These are phyloP conservation scores for Phytoseiulus persimilis DNA, from an alignment of 2,888 invertebrate genomes.

Conservation along the genomic window DNA sequence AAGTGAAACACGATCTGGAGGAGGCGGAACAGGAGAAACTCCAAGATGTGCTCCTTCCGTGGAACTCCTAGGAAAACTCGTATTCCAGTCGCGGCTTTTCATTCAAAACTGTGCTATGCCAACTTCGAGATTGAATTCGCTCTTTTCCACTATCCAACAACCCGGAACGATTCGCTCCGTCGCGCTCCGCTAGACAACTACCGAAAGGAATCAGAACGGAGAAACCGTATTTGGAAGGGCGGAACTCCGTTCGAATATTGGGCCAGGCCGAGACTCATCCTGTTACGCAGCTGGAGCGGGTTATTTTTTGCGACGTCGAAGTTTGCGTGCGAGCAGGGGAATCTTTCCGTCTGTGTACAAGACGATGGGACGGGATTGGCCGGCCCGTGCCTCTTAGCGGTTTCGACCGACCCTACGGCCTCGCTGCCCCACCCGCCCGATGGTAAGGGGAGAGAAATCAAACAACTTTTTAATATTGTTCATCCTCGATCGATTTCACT, in stretches of 20 bases:
- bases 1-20: not conserved
- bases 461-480: conserved; percentile 33
- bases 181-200: not conserved
- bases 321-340: too few relatives aligned
- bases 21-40: not conserved
- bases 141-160: too few relatives aligned
- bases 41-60: not conserved
- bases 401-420: not conserved
- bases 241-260: not conserved
- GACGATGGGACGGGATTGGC: too few relatives aligned
- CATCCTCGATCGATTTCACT: not conserved
- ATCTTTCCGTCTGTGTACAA: too few relatives aligned
- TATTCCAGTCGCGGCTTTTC: not conserved
- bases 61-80: not conserved
- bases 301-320: too few relatives aligned
- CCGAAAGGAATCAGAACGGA: not conserved
- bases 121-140: not conserved
- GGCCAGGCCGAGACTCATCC: not conserved
- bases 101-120: not conserved
- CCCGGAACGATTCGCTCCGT: not conserved
- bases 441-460: not conserved
- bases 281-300: too few relatives aligned
- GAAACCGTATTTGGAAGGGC: not conserved
- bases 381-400: too few relatives aligned
- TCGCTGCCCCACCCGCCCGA: not conserved